Percentiles rank a stretch among this genome's conserved stretches.
Evolutionary conservation across 2,797 vertebrate species (phyloP).

Genomic region (Cottoperca gobio): DNA sequence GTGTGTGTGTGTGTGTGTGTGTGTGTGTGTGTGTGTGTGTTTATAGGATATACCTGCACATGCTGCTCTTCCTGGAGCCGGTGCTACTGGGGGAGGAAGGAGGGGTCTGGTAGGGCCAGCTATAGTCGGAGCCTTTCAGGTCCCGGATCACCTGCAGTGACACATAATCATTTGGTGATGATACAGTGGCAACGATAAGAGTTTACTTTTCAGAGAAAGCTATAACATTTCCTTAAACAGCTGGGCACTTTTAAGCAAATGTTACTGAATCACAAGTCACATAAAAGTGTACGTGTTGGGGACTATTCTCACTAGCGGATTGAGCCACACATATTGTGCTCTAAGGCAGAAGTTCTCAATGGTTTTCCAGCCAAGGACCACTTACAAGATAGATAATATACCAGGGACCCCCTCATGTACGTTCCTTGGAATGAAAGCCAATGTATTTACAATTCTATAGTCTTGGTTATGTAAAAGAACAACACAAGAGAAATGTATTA

Average conservation of each 20-base stretch:
- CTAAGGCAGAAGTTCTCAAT: neutral
- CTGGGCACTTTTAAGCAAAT: neutral
- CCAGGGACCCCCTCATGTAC: too few relatives aligned
- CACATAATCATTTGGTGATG: slow-evolving; percentile 15
- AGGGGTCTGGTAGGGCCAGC: slow-evolving; percentile 98
- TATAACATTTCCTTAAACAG: slow-evolving; percentile 1
- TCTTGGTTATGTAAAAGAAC: too few relatives aligned
- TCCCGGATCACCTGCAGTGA: slow-evolving; percentile 93
- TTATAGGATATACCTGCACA: slow-evolving; percentile 89
- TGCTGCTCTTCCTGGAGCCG: slow-evolving; percentile 96
- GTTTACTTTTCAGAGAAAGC: neutral
- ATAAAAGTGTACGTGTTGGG: neutral
- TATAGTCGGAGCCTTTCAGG: slow-evolving; percentile 97
- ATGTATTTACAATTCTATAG: too few relatives aligned
- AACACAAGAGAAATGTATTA: too few relatives aligned
- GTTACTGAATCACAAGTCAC: neutral
- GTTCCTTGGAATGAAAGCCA: too few relatives aligned
- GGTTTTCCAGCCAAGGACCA: too few relatives aligned
- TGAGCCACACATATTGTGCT: neutral
- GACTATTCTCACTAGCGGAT: neutral
- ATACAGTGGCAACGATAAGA: too few relatives aligned
- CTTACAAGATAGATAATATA: too few relatives aligned
- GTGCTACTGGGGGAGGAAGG: slow-evolving; percentile 95
- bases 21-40: neutral
- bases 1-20: slow-evolving; percentile 2